phyloP scores from a whole-genome alignment of 1,140 invertebrate species.

The Berghia stephanieae region DNA sequence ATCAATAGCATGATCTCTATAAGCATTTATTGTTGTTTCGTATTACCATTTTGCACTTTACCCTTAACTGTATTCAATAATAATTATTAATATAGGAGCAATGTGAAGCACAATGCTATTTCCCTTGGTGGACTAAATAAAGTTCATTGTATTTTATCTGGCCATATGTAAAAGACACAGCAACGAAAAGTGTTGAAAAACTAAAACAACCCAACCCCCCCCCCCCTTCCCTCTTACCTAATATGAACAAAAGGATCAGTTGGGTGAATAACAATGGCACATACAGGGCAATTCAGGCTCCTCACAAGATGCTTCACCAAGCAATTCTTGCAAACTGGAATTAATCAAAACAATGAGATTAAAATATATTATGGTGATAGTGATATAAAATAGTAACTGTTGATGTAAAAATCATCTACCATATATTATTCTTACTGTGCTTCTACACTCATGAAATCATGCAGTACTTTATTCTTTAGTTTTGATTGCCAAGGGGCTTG shows the following conservation, averaged over 20 bases:
- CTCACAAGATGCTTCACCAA: slow-evolving; percentile 65
- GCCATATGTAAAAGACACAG: too few species aligned
- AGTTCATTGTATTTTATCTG: too few species aligned
- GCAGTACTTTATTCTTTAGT: not conserved
- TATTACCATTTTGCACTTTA: too few species aligned
- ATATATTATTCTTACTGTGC: not conserved
- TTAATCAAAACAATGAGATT: slow-evolving; percentile 5
- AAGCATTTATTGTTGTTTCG: too few species aligned
- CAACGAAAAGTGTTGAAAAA: too few species aligned
- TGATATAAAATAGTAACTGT: not conserved
- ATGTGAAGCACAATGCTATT: too few species aligned
- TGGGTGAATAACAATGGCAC: slow-evolving; percentile 65
- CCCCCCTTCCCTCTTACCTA: too few species aligned
- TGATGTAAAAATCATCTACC: not conserved
- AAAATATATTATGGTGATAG: slow-evolving; percentile 2
- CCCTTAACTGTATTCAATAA: too few species aligned
- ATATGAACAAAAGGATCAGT: slow-evolving; percentile 63
- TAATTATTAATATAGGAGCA: too few species aligned
- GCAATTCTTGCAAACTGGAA: slow-evolving; percentile 67
- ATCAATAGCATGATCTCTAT: too few species aligned
- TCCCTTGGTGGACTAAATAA: too few species aligned
- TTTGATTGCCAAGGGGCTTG: not conserved
- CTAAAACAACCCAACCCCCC: too few species aligned
- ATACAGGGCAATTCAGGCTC: slow-evolving; percentile 62
- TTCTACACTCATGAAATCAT: not conserved